phyloP scores from a whole-genome alignment of 2,113 vertebrate species.

The Psilopogon haemacephalus region DNA sequence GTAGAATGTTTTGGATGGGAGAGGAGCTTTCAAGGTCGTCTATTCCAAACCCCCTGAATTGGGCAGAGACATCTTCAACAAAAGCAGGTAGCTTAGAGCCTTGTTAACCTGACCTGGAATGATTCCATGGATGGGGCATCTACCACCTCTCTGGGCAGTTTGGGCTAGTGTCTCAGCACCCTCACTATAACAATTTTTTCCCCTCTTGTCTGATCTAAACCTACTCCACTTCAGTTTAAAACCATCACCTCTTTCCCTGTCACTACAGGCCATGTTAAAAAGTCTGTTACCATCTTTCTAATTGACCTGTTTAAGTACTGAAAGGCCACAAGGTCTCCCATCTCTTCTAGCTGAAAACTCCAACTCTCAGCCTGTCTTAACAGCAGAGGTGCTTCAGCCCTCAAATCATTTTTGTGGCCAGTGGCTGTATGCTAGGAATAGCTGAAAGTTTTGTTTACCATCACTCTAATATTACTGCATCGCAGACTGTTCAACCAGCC shows the following conservation, averaged over 20 bases:
- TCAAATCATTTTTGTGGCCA: background rate
- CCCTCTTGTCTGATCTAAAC: background rate
- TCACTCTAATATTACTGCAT: background rate
- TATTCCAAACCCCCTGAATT: background rate
- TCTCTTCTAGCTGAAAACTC: background rate
- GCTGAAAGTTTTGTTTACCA: background rate
- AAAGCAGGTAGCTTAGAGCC: background rate
- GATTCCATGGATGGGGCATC: too few relatives aligned
- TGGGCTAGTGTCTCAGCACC: background rate
- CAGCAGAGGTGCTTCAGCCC: background rate
- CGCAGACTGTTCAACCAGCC: background rate
- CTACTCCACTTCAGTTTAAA: background rate
- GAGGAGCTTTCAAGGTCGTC: background rate
- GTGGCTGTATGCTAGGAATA: background rate
- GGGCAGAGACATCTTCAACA: background rate
- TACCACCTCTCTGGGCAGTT: background rate
- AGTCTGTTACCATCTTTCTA: background rate
- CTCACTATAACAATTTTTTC: background rate
- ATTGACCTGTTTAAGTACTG: too few relatives aligned
- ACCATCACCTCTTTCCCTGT: background rate
- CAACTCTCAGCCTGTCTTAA: background rate
- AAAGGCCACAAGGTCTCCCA: background rate
- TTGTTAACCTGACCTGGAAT: background rate
- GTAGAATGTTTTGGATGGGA: background rate
- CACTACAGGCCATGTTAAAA: background rate